Evolutionary conservation across 2,888 invertebrate genomes (phyloP).

Genomic region (Yponomeuta malinellus): DNA sequence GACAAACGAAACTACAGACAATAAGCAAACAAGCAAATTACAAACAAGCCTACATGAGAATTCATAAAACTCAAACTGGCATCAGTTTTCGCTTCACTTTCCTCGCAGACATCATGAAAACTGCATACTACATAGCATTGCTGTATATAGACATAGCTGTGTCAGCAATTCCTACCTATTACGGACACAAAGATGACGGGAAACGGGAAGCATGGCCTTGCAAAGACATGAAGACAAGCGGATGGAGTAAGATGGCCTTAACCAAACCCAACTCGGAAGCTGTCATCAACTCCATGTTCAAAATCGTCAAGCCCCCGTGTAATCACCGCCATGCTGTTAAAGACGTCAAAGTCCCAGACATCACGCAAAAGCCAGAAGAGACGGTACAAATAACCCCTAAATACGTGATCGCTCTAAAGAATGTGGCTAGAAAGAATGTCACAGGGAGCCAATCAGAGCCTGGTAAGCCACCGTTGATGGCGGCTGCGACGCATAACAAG

Average conservation of each 20-base stretch:
- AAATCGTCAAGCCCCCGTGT: background rate
- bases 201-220: background rate
- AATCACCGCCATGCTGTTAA: background rate
- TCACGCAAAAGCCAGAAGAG: background rate
- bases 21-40: background rate
- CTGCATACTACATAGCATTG: background rate
- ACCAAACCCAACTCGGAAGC: background rate
- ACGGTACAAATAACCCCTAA: background rate
- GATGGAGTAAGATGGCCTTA: background rate
- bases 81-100: background rate
- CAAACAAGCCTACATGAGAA: background rate
- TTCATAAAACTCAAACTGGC: conserved; percentile 1
- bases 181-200: background rate
- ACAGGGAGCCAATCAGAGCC: background rate
- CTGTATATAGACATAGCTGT: background rate
- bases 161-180: background rate
- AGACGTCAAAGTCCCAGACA: background rate
- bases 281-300: background rate
- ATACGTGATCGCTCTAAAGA: background rate
- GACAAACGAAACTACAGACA: background rate
- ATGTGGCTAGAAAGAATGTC: background rate
- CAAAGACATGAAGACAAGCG: background rate
- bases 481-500: background rate
- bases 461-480: background rate
- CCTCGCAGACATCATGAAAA: background rate